These are phyloP conservation scores for Brienomyrus longianalis DNA, from an alignment of 2,113 vertebrate species.

Conservation along the genomic window DNA sequence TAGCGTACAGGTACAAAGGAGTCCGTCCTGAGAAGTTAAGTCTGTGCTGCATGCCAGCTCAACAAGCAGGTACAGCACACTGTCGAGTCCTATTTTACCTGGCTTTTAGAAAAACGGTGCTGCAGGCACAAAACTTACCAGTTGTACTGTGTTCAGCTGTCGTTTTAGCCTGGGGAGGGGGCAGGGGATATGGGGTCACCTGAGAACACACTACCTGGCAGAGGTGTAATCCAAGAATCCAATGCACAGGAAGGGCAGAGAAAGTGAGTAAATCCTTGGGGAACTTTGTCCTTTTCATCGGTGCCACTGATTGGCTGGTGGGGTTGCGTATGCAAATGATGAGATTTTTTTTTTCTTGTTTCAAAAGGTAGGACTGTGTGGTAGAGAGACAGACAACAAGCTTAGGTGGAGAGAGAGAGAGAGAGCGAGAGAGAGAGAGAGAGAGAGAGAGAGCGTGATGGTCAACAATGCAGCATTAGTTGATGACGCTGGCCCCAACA, in stretches of 20 bases:
- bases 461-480: neutral
- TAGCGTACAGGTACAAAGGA: neutral
- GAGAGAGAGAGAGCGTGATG: neutral
- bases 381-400: neutral
- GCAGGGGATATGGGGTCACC: neutral
- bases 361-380: too few relatives aligned
- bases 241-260: neutral
- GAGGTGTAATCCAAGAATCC: neutral
- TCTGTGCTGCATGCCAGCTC: neutral
- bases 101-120: neutral
- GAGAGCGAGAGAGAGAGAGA: neutral
- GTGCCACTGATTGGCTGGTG: conserved; percentile 7
- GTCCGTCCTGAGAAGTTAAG: neutral
- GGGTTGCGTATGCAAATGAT: conserved; percentile 10
- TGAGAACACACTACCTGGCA: neutral
- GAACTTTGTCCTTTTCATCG: conserved; percentile 15
- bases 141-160: neutral
- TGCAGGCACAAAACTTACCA: conserved; percentile 5
- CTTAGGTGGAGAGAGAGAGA: neutral
- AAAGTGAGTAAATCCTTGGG: neutral
- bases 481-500: neutral
- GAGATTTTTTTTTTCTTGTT: neutral
- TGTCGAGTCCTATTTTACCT: neutral
- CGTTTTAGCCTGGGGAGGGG: neutral
- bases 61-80: neutral